Base-by-base conservation (phyloP, 2,797 vertebrate genomes). In the Chelmon rostratus region DNA sequence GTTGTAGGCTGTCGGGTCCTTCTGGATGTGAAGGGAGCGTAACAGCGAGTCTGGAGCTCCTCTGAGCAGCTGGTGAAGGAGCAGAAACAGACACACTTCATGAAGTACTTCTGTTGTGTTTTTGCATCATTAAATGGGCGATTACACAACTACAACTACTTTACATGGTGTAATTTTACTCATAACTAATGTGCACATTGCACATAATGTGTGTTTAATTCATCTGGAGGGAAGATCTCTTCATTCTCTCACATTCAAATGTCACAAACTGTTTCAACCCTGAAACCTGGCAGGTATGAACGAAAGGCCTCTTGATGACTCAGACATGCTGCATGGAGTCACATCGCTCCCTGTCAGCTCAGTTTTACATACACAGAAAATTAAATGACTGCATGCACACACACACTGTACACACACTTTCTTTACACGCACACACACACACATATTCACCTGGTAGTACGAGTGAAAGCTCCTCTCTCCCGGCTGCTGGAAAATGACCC, bases 381-480 rank as follows among this genome's bases (percentile, higher is more conserved):
- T 10, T n/a, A 5, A 64, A 58, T n/a, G 12, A 61, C 0, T 31
- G 21, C 33, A 58, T 8, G 19, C 13, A 28, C 49, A 61, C 33
- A 65, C 73, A 49, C 1, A 5, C 42, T 40, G 13, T 6, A 8
- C 10, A n/a, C 3, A 35, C 3, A 5, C 33, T n/a, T 21, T 38
- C n/a, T 50, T 28, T 47, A 66, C 13, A 50, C 13, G 28, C 31
- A 57, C 21, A 42, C 13, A 57, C 10, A 50, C 15, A 70, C 33
- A 57, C 28, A 52, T 4, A 91, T 92, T 89, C 73, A 99, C 98
- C 97, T 99, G 98, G 92, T 99, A 99, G 86, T 97, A 99, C 1
- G 98, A 99, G 82, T 99, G 98, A 83, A 99, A 99, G 91, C 97
- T 99, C 74, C 98, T 92, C 64, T 99, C 98, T 71, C 98, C 98